Conservation (phyloP, 2,113 vertebrate genomes). For the Ptilonorhynchus violaceus region DNA sequence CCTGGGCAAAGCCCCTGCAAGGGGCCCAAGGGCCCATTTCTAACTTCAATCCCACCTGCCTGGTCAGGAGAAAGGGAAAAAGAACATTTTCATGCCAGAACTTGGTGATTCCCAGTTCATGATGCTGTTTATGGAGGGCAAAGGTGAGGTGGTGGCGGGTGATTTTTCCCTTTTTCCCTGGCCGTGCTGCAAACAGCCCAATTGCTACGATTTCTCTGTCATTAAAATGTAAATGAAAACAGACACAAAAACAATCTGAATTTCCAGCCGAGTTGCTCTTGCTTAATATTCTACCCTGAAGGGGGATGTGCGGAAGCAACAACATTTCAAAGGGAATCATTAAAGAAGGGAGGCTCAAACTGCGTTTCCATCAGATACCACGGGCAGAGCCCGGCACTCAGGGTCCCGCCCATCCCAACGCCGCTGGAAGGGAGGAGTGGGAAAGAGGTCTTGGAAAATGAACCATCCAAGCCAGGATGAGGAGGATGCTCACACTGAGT, state of each 20-base stretch:
- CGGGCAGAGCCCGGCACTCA: not conserved
- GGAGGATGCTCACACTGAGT: not conserved
- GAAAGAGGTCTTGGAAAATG: not conserved
- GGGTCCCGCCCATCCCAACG: not conserved
- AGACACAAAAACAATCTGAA: conserved; percentile 69
- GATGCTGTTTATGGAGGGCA: not conserved
- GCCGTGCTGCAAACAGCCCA: not conserved
- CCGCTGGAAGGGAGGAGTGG: not conserved
- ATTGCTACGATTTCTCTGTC: conserved; percentile 5
- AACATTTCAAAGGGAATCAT: conserved; percentile 71
- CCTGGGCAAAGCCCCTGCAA: not conserved
- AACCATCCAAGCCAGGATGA: not conserved
- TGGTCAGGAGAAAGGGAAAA: not conserved
- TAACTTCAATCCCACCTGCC: not conserved
- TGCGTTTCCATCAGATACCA: conserved; percentile 42
- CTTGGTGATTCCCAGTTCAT: not conserved
- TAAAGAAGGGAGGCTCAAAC: conserved; percentile 62
- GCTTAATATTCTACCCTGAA: conserved; percentile 69
- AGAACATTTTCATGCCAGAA: not conserved
- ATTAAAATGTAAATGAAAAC: conserved; percentile 71
- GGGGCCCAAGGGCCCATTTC: not conserved
- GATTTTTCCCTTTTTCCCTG: not conserved
- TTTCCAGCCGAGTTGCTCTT: conserved; percentile 70
- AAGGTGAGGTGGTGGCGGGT: not conserved
- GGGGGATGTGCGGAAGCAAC: conserved; percentile 55